A percentile compares a stretch with the other conserved stretches of the same genome.
These are phyloP conservation scores for Periphyllus acericola DNA, from an alignment of 2,888 invertebrate genomes.

Conservation along the genomic window DNA sequence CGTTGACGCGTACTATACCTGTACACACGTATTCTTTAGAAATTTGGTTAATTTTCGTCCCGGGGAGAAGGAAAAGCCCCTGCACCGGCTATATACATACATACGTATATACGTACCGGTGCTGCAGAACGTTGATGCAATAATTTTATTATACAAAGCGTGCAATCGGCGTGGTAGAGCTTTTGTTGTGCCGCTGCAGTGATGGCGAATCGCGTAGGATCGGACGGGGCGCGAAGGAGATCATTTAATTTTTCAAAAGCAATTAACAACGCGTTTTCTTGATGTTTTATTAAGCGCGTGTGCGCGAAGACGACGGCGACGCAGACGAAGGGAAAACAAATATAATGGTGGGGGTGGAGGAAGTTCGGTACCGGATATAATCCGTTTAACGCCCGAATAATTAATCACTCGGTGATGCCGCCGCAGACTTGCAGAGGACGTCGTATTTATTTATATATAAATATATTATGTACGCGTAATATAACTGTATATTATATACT, in stretches of 20 bases:
- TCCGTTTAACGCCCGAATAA: slow-evolving; percentile 56
- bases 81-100: neutral
- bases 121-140: neutral
- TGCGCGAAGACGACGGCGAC: neutral
- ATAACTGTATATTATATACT: neutral
- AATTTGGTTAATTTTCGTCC: too few relatives aligned
- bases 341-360: neutral
- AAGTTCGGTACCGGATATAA: neutral
- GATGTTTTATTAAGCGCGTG: slow-evolving; percentile 55
- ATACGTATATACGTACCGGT: neutral
- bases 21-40: too few relatives aligned
- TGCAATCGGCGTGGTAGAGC: too few relatives aligned
- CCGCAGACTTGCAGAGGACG: neutral
- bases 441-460: neutral
- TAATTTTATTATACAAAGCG: neutral
- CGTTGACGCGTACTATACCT: too few relatives aligned
- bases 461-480: slow-evolving; percentile 1
- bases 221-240: neutral
- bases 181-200: neutral
- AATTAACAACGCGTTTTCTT: slow-evolving; percentile 50
- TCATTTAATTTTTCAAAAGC: slow-evolving; percentile 54
- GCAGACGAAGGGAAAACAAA: neutral
- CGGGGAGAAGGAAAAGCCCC: neutral
- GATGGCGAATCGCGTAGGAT: neutral
- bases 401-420: slow-evolving; percentile 44